These are phyloP conservation scores for Exocentrus adspersus DNA, from an alignment of 2,888 invertebrate genomes.

Conservation along the genomic window DNA sequence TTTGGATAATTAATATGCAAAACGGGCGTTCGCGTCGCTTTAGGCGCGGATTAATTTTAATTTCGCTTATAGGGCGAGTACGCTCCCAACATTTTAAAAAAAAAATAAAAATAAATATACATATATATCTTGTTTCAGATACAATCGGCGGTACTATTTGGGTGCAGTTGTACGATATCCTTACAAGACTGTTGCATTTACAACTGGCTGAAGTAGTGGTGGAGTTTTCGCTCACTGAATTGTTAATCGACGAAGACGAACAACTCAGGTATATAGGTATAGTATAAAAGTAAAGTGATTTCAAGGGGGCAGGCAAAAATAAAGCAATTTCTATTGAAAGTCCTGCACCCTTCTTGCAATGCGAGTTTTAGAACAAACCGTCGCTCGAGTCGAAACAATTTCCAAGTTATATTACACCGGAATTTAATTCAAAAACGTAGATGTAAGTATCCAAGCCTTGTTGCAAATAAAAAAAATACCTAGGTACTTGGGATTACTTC, in stretches of 20 bases:
- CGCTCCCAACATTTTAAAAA: too few species aligned
- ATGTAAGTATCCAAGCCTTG: too few species aligned
- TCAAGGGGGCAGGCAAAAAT: not conserved
- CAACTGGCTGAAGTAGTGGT: constrained; percentile 58
- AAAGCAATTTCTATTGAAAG: not conserved
- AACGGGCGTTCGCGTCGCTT: not conserved
- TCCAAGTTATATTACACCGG: constrained; percentile 1
- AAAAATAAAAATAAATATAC: too few species aligned
- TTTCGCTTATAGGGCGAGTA: not conserved
- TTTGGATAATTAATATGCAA: constrained; percentile 6
- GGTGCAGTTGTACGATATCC: constrained; percentile 52
- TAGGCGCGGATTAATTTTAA: not conserved
- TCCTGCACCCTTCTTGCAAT: not conserved
- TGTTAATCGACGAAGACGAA: constrained; percentile 55
- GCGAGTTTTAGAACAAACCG: too few species aligned
- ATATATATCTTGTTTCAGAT: too few species aligned
- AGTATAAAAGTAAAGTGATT: not conserved
- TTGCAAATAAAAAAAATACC: too few species aligned
- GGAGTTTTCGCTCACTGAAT: constrained; percentile 58
- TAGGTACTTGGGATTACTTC: too few species aligned
- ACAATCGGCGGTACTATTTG: constrained; percentile 54
- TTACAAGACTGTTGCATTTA: constrained; percentile 52
- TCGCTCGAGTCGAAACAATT: constrained; percentile 9
- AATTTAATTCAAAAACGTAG: constrained; percentile 2
- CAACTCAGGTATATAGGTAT: constrained; percentile 56